Conservation (phyloP, 2,888 invertebrate species). For the Phasia obesa region DNA sequence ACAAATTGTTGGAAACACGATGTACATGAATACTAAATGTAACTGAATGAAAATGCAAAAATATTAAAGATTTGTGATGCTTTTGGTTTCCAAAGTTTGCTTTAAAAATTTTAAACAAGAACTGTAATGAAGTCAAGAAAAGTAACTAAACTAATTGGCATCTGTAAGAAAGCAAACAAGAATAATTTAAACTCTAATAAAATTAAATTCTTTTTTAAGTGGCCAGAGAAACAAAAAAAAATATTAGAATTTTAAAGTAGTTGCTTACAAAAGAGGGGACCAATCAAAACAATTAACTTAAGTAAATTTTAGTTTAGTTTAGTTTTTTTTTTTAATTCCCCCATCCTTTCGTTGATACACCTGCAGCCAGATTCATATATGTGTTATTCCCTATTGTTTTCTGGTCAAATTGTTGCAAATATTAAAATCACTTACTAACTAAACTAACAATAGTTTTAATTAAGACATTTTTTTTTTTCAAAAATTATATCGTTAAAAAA, state of each 20-base stretch:
- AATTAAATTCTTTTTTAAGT: neutral
- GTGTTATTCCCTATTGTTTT: neutral
- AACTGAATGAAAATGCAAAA: constrained; percentile 22
- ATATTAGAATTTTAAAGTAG: neutral
- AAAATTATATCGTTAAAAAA: neutral
- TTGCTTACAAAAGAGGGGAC: constrained; percentile 39
- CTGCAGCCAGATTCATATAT: neutral
- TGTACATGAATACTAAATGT: constrained; percentile 26
- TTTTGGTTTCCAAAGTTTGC: constrained; percentile 24
- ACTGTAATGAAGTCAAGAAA: constrained; percentile 5
- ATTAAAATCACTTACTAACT: neutral
- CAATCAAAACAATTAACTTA: constrained; percentile 18
- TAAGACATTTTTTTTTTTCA: neutral
- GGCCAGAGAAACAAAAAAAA: constrained; percentile 3
- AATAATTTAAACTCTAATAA: neutral
- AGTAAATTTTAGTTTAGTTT: neutral
- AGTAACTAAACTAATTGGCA: constrained; percentile 50
- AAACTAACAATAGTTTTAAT: neutral
- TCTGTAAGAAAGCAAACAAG: constrained; percentile 8
- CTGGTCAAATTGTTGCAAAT: constrained; percentile 10
- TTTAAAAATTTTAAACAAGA: constrained; percentile 19
- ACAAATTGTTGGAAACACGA: constrained; percentile 45
- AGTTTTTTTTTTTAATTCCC: neutral
- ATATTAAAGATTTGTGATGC: constrained; percentile 2
- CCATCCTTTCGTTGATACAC: neutral